These are phyloP conservation scores for Setophaga coronata DNA, from an alignment of 2,113 vertebrate species.

Conservation along the genomic window DNA sequence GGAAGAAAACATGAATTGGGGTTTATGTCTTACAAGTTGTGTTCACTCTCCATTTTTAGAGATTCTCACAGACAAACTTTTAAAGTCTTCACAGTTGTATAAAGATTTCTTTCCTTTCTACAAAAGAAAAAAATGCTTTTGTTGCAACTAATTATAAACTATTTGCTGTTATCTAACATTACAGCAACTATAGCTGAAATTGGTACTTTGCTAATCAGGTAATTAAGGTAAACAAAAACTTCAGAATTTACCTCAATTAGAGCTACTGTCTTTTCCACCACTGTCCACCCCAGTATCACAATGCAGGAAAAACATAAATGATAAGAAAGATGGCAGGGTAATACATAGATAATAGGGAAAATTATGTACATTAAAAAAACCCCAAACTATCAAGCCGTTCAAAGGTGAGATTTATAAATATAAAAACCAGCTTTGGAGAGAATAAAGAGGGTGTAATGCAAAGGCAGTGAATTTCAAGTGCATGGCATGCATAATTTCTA, in stretches of 20 bases:
- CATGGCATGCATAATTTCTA: not conserved
- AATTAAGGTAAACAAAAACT: not conserved
- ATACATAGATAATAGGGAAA: not conserved
- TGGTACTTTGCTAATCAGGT: not conserved
- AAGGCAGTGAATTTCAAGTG: not conserved
- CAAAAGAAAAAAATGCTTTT: not conserved
- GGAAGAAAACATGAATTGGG: not conserved
- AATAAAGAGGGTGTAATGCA: not conserved
- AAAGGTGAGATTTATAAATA: not conserved
- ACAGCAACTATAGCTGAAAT: not conserved
- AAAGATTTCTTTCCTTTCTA: not conserved
- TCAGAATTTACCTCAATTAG: not conserved
- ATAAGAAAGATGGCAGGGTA: not conserved
- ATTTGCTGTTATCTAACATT: not conserved
- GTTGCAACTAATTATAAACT: not conserved
- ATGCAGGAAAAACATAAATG: not conserved
- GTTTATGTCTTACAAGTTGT: not conserved
- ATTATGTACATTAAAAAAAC: fast-evolving
- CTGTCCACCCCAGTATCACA: not conserved
- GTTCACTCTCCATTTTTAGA: not conserved
- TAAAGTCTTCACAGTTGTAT: not conserved
- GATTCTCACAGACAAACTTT: not conserved
- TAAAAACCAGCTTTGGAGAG: not conserved
- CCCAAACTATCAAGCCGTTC: not conserved
- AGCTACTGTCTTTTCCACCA: not conserved